Evolutionary conservation across 1,140 invertebrate genomes (phyloP).

Genomic region (Cepaea nemoralis): DNA sequence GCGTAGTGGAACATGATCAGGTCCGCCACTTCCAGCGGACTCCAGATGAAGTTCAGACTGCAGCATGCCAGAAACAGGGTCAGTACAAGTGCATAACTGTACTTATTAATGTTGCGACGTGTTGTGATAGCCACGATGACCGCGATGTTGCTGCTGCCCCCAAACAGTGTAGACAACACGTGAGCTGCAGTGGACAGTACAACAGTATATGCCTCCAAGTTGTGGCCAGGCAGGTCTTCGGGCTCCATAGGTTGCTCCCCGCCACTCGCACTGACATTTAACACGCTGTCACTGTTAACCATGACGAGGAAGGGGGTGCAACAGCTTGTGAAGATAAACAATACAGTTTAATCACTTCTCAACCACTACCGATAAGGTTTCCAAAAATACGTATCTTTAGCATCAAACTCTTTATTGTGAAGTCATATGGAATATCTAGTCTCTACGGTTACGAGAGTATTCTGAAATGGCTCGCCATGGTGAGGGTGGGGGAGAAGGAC

Average conservation of each 20-base stretch:
- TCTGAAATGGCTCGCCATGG: too few species aligned
- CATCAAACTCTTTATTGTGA: too few species aligned
- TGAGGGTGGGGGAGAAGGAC: too few species aligned
- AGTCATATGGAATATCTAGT: too few species aligned
- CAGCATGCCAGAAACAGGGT: slow-evolving; percentile 56
- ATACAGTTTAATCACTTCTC: too few species aligned
- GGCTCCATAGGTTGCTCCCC: not conserved
- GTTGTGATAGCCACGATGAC: slow-evolving; percentile 55
- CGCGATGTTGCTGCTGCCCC: slow-evolving; percentile 56
- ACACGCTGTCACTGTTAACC: not conserved
- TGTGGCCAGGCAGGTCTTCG: not conserved
- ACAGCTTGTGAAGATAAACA: too few species aligned
- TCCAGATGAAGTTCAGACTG: slow-evolving; percentile 58
- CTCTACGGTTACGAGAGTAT: too few species aligned
- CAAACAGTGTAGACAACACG: slow-evolving; percentile 54
- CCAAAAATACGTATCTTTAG: too few species aligned
- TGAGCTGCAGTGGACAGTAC: slow-evolving; percentile 58
- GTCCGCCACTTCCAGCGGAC: slow-evolving; percentile 58
- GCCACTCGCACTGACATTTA: not conserved
- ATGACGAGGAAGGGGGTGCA: too few species aligned
- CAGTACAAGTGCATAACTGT: slow-evolving; percentile 55
- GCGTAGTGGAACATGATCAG: slow-evolving; percentile 56
- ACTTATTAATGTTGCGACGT: slow-evolving; percentile 48
- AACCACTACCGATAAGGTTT: too few species aligned
- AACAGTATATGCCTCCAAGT: slow-evolving; percentile 56